Base-by-base conservation (phyloP, 2,113 vertebrate genomes). In the Neofelis nebulosa region DNA sequence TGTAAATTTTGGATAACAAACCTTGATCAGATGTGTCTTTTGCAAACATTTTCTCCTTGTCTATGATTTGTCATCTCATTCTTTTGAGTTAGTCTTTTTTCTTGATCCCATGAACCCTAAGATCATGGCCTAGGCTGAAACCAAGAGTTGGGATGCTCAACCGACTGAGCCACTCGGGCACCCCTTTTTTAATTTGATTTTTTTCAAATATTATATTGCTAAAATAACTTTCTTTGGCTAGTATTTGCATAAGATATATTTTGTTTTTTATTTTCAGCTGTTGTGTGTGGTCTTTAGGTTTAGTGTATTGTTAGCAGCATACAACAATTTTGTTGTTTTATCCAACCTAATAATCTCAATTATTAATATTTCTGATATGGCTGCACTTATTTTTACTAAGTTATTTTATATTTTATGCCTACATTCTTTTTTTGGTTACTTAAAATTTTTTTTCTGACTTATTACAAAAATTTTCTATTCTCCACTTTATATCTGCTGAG, bases 201-300 rank as follows among this genome's bases (percentile, higher is more conserved):
- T 96, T 96, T 89, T 61, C 36, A 52, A 78, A 41, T 79, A 6
- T 61, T 89, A 85, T 52, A 18, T 89, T 89, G 69, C 52, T 90
- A 94, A 90, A 94, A 84, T 78, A 89, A 57, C 38, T 61, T 93
- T 89, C 14, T 93, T 38, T 89, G 55, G 27, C 52, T 79, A 85
- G 15, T 79, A 19, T 50, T 95, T 92, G 52, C 2, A 19, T 71
- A 69, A 57, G 50, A 71, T 63, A 96, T 50, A 48, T 14, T 61
- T 78, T 89, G 41, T 61, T 15, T 93, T 78, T 78, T 69, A 48
- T 78, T 89, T 83, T 50, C 33, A 68, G 52, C 10, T 90, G 19
- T 76, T 89, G 19, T 84, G 48, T 93, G 14, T 31, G 36, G 13
- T 76, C 29, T 86, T 95, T 87, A 41, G 13, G 12, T 66, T 74